Evolutionary conservation across 2,113 vertebrate genomes (phyloP).

Genomic region (Callipepla californica): DNA sequence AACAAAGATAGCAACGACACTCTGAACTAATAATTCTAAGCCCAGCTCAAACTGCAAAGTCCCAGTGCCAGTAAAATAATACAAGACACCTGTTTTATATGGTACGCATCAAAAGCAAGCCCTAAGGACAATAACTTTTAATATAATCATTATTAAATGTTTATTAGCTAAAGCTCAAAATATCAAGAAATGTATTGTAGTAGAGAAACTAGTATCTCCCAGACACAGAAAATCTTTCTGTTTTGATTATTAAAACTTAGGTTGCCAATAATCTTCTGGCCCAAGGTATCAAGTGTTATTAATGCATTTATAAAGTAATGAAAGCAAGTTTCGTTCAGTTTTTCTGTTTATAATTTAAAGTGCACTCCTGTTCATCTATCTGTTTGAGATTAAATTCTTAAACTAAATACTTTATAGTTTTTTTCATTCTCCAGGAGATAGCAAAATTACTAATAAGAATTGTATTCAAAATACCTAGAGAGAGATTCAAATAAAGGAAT

Average conservation of each 20-base stretch:
- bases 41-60: slow-evolving; percentile 67
- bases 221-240: slow-evolving; percentile 54
- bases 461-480: not conserved
- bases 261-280: slow-evolving; percentile 68
- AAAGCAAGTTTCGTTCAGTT: slow-evolving; percentile 64
- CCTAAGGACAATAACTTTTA: slow-evolving; percentile 74
- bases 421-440: slow-evolving; percentile 32
- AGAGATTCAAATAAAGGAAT: not conserved
- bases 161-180: slow-evolving; percentile 76
- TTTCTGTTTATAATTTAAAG: slow-evolving; percentile 65
- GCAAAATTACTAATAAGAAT: slow-evolving; percentile 21
- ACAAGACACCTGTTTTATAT: slow-evolving; percentile 70
- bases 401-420: slow-evolving; percentile 55
- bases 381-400: slow-evolving; percentile 68
- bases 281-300: slow-evolving; percentile 62
- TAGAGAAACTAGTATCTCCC: slow-evolving; percentile 61
- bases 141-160: slow-evolving; percentile 80
- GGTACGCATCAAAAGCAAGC: slow-evolving; percentile 64
- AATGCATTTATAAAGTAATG: slow-evolving; percentile 58
- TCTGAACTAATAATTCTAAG: slow-evolving; percentile 76
- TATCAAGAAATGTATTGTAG: slow-evolving; percentile 67
- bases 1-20: slow-evolving; percentile 68
- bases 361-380: slow-evolving; percentile 35
- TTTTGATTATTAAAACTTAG: slow-evolving; percentile 76
- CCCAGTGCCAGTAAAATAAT: slow-evolving; percentile 64